phyloP scores from a whole-genome alignment of 2,113 vertebrate species.

The Eurystomus gularis region DNA sequence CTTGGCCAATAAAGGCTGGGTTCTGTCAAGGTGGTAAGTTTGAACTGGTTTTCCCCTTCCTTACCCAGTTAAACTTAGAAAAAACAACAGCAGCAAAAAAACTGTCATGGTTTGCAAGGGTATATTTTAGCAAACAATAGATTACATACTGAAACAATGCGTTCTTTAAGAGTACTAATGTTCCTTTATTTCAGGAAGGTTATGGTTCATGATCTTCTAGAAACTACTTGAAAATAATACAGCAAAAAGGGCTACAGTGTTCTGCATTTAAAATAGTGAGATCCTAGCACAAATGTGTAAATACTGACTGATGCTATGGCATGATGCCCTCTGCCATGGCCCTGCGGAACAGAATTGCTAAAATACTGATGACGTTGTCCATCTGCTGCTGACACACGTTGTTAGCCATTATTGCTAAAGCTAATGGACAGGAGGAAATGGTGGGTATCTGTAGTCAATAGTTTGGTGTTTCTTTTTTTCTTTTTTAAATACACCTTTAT shows the following conservation, averaged over 20 bases:
- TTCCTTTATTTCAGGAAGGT: slow-evolving; percentile 23
- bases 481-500: background rate
- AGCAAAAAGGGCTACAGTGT: background rate
- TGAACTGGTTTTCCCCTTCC: background rate
- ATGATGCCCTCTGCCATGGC: background rate
- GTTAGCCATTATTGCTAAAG: background rate
- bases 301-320: background rate
- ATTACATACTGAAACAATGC: background rate
- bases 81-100: background rate
- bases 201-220: slow-evolving; percentile 1
- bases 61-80: background rate
- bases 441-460: background rate
- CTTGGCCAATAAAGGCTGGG: background rate
- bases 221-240: background rate
- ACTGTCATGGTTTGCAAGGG: background rate
- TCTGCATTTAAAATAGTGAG: background rate
- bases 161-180: background rate
- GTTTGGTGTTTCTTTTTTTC: background rate
- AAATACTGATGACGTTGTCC: background rate
- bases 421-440: background rate
- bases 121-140: slow-evolving; percentile 25
- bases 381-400: background rate
- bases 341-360: background rate
- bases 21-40: background rate
- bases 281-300: background rate